Conservation (phyloP, 2,113 vertebrate species). For the Cheilinus undulatus region DNA sequence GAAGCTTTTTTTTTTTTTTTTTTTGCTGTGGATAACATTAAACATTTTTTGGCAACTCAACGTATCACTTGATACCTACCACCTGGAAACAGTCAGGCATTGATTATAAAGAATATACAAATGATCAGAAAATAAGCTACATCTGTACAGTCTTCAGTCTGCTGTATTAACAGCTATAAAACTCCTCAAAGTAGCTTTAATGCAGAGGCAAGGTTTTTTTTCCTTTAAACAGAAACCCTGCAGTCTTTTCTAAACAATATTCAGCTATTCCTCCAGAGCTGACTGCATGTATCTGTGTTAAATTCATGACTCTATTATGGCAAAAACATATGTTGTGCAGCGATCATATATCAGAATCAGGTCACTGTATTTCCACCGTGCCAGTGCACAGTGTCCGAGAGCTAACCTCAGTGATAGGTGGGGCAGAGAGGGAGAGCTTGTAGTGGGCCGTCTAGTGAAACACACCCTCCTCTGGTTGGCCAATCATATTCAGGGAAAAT, state of each 20-base stretch:
- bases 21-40: too few relatives aligned
- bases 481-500: slow-evolving; percentile 58
- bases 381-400: slow-evolving; percentile 27
- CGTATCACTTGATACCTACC: too few relatives aligned
- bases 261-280: not conserved
- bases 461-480: slow-evolving; percentile 49
- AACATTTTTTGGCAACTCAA: too few relatives aligned
- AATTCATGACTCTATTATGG: not conserved
- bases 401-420: slow-evolving; percentile 36
- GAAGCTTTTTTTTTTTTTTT: too few relatives aligned
- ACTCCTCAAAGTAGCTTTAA: too few relatives aligned
- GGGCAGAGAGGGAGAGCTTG: slow-evolving; percentile 21
- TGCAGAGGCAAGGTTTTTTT: too few relatives aligned
- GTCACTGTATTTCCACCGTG: slow-evolving; percentile 39
- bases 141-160: too few relatives aligned
- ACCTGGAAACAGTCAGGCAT: too few relatives aligned
- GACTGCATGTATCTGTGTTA: not conserved
- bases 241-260: not conserved
- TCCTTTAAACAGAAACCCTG: not conserved
- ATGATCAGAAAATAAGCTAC: too few relatives aligned
- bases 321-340: not conserved
- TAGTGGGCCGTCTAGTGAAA: slow-evolving; percentile 26
- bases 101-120: too few relatives aligned
- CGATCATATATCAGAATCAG: slow-evolving; percentile 20
- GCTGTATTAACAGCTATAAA: too few relatives aligned